A percentile compares a stretch with the other conserved stretches of the same genome.
Conservation (phyloP, 2,888 invertebrate species). For the Clanis bilineata region DNA sequence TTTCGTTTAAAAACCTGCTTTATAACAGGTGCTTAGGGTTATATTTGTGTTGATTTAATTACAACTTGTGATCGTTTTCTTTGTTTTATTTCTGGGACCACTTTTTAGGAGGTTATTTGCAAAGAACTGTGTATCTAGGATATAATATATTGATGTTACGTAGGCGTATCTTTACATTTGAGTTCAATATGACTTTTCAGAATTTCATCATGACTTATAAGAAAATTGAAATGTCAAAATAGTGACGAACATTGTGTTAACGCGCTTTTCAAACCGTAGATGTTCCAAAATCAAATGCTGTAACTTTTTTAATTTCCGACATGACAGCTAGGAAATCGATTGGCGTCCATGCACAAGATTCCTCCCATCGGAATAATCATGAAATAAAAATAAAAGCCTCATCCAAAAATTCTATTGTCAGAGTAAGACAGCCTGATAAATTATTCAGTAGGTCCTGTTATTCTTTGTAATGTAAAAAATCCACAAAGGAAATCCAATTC, state of each 20-base stretch:
- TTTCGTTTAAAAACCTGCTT: too few species aligned
- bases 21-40: too few species aligned
- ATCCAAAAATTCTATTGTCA: slow-evolving; percentile 23
- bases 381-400: slow-evolving; percentile 19
- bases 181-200: background rate
- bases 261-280: background rate
- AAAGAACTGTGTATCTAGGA: too few species aligned
- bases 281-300: background rate
- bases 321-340: slow-evolving; percentile 4
- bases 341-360: background rate
- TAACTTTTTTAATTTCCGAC: slow-evolving; percentile 13
- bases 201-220: background rate
- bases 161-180: too few species aligned
- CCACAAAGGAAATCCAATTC: slow-evolving; percentile 29
- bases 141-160: background rate
- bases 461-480: slow-evolving; percentile 32
- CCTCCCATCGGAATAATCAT: background rate
- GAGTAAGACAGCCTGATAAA: slow-evolving; percentile 32
- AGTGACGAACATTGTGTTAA: background rate
- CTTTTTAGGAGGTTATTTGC: too few species aligned
- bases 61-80: too few species aligned
- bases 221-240: background rate
- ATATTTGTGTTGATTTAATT: too few species aligned
- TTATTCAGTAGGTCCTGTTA: slow-evolving; percentile 35
- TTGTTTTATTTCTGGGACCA: too few species aligned